Conservation (phyloP, 2,797 vertebrate genomes). For the Spea hammondii region DNA sequence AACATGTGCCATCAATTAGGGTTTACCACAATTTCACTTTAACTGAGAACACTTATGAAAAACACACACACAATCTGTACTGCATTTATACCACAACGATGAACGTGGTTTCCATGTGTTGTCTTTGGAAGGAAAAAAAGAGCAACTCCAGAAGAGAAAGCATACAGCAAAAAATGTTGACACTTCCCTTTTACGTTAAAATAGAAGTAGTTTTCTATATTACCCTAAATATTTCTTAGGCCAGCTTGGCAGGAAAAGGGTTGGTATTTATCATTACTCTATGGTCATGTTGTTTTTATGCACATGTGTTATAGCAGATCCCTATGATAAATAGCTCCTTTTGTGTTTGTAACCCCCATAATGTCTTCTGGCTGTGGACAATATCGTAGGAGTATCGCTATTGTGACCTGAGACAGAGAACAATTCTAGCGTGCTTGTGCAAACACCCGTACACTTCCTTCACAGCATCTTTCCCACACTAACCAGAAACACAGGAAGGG, state of each 20-base stretch:
- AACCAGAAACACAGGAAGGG: constrained; percentile 68
- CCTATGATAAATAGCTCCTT: constrained; percentile 37
- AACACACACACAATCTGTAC: too few species aligned
- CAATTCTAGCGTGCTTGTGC: constrained; percentile 77
- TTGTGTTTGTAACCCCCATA: constrained; percentile 38
- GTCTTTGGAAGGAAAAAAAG: too few species aligned
- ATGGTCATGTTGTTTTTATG: constrained; percentile 17
- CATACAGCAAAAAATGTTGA: too few species aligned
- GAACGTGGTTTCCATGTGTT: too few species aligned
- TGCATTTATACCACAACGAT: too few species aligned
- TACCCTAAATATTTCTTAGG: too few species aligned
- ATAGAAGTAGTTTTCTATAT: too few species aligned
- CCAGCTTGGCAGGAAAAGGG: not conserved
- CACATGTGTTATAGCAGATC: constrained; percentile 26
- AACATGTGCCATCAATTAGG: too few species aligned
- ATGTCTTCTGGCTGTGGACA: constrained; percentile 21
- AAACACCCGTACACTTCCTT: constrained; percentile 75
- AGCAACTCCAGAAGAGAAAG: too few species aligned
- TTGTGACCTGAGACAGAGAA: constrained; percentile 63
- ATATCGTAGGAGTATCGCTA: constrained; percentile 34
- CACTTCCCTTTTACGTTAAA: too few species aligned
- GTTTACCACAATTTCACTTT: too few species aligned
- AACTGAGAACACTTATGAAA: too few species aligned
- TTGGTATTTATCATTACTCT: not conserved
- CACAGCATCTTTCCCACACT: constrained; percentile 78